Evolutionary conservation across 2,113 vertebrate genomes (phyloP).

Genomic region (Rostratula benghalensis): DNA sequence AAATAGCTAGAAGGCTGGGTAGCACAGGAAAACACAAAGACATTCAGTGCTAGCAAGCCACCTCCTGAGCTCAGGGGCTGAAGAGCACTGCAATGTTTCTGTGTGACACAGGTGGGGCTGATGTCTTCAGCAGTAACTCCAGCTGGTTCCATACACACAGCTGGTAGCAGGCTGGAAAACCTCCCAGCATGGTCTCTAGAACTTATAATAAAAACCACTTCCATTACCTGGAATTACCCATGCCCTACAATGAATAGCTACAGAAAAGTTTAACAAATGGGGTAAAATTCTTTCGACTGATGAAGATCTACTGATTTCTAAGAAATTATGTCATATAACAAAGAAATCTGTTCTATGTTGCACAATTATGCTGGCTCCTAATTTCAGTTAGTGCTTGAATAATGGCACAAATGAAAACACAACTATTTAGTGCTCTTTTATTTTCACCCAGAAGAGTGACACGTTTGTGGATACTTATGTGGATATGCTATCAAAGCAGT

Average conservation of each 20-base stretch:
- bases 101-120: background rate
- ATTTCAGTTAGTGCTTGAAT: background rate
- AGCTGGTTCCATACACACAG: background rate
- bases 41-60: background rate
- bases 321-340: background rate
- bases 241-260: background rate
- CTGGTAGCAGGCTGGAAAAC: background rate
- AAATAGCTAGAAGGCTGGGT: background rate
- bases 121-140: background rate
- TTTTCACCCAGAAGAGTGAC: background rate
- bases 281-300: background rate
- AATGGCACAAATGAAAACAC: background rate
- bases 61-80: background rate
- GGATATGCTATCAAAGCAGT: background rate
- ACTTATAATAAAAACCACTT: background rate
- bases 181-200: background rate
- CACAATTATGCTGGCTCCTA: constrained; percentile 16
- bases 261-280: background rate
- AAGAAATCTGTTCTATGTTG: background rate
- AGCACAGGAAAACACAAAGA: background rate
- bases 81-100: background rate
- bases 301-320: background rate
- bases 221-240: background rate
- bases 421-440: background rate
- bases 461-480: background rate